phyloP scores from a whole-genome alignment of 1,140 invertebrate genomes.

The Trichonephila clavata region DNA sequence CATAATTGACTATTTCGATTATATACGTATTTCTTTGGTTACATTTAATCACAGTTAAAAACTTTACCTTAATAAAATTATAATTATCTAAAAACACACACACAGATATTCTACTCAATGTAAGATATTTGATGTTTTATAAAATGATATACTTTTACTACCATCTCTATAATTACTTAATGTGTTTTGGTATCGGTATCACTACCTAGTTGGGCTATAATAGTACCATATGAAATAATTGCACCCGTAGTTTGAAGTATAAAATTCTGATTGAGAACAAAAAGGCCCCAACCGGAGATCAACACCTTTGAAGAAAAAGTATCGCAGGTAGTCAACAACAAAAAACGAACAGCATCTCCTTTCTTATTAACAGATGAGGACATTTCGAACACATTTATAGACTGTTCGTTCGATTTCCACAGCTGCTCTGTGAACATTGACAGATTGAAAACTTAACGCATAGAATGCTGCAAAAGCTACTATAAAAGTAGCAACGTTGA shows the following conservation, averaged over 20 bases:
- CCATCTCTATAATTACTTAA: too few species aligned
- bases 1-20: too few species aligned
- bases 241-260: slow-evolving; percentile 59
- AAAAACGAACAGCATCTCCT: neutral
- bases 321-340: neutral
- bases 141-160: too few species aligned
- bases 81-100: too few species aligned
- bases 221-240: slow-evolving; percentile 36
- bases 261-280: slow-evolving; percentile 30
- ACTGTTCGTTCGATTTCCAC: neutral
- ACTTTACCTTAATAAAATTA: too few species aligned
- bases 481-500: neutral
- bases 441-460: slow-evolving; percentile 41
- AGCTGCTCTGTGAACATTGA: neutral
- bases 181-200: too few species aligned
- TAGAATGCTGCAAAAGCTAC: slow-evolving; percentile 23
- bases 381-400: neutral
- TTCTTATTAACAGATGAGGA: neutral
- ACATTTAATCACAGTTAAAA: too few species aligned
- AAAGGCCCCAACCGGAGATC: slow-evolving; percentile 23
- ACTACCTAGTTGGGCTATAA: slow-evolving; percentile 22
- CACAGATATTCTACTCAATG: too few species aligned
- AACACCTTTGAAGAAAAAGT: slow-evolving; percentile 7
- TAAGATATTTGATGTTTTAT: too few species aligned
- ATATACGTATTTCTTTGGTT: too few species aligned